Conservation (phyloP, 2,797 vertebrate species). For the Pempheris klunzingeri region DNA sequence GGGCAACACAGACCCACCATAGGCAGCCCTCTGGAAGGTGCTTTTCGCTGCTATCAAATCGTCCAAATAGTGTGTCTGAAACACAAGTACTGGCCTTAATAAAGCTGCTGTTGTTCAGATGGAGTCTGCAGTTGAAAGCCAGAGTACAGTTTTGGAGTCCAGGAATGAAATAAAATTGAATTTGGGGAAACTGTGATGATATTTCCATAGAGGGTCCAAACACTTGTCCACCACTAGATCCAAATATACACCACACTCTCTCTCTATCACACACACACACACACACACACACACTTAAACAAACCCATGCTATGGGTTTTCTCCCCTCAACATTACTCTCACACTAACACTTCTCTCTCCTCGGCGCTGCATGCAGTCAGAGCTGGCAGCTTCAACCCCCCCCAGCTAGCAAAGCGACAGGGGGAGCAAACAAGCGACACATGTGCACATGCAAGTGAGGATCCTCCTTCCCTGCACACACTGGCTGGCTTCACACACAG, state of each 20-base stretch:
- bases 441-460: constrained; percentile 35
- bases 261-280: not conserved
- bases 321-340: constrained; percentile 26
- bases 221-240: constrained; percentile 32
- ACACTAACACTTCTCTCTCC: constrained; percentile 20
- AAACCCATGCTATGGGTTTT: constrained; percentile 25
- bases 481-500: constrained; percentile 12
- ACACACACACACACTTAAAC: constrained; percentile 7
- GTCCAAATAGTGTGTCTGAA: constrained; percentile 18
- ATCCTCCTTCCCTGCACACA: constrained; percentile 21
- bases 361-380: constrained; percentile 22
- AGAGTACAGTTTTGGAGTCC: constrained; percentile 15
- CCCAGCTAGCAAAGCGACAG: constrained; percentile 39
- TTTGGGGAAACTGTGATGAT: constrained; percentile 49
- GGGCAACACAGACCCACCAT: not conserved
- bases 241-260: constrained; percentile 33
- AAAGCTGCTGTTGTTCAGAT: constrained; percentile 41
- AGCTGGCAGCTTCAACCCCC: constrained; percentile 56
- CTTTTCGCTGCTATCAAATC: not conserved
- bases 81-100: constrained; percentile 15
- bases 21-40: constrained; percentile 15
- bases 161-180: constrained; percentile 49
- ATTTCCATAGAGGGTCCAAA: constrained; percentile 54
- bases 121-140: constrained; percentile 4
- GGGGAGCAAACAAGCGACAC: constrained; percentile 52